A percentile compares a stretch with the other conserved stretches of the same genome.
Evolutionary conservation across 2,113 vertebrate species (phyloP).

Genomic region (Triplophysa dalaica): DNA sequence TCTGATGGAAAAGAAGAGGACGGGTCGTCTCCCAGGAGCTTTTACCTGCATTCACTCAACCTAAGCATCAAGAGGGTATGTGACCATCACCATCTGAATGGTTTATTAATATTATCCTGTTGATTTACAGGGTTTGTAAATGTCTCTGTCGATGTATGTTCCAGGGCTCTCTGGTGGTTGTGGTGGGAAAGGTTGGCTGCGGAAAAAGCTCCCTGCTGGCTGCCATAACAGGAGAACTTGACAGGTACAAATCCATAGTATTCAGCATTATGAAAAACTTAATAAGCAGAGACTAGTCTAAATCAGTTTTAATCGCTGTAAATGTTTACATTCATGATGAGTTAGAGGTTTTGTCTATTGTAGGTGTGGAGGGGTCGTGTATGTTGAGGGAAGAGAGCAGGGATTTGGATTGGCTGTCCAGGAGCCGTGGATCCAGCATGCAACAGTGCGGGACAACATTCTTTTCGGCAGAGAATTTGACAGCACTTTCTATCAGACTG

Average conservation of each 20-base stretch:
- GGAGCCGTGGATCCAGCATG: conserved; percentile 96
- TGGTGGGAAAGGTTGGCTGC: conserved; percentile 93
- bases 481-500: conserved; percentile 79
- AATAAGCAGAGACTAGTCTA: too few species aligned
- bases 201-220: conserved; percentile 92
- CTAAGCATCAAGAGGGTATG: conserved; percentile 81
- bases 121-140: too few species aligned
- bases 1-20: conserved; percentile 1
- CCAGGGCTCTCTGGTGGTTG: conserved; percentile 86
- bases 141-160: not conserved
- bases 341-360: conserved; percentile 14
- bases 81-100: not conserved
- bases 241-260: conserved; percentile 75
- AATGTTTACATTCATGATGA: too few species aligned
- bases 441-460: conserved; percentile 91
- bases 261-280: not conserved
- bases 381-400: conserved; percentile 75
- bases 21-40: conserved; percentile 50
- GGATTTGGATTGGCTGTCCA: conserved; percentile 89
- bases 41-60: conserved; percentile 77
- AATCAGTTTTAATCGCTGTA: too few species aligned
- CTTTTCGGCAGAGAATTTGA: conserved; percentile 88
- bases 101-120: not conserved
- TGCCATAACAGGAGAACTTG: conserved; percentile 88
- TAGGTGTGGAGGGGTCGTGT: conserved; percentile 81